These are phyloP conservation scores for Caenorhabditis latens DNA, from an alignment of 1,140 invertebrate species.

Conservation along the genomic window DNA sequence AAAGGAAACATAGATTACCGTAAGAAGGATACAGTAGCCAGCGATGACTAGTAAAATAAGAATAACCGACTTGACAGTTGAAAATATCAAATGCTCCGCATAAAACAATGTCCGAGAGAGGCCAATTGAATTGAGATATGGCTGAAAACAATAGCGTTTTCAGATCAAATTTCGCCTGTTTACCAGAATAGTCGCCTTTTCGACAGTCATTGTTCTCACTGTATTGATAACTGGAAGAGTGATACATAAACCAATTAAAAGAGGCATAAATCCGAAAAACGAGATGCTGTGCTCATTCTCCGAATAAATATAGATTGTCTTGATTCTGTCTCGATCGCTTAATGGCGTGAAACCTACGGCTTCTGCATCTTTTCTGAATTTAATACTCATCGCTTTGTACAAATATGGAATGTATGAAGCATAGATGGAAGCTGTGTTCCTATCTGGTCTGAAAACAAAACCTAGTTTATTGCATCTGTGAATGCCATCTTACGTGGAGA, in stretches of 20 bases:
- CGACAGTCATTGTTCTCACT: conserved; percentile 11
- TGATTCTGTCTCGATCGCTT: not conserved
- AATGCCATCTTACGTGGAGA: not conserved
- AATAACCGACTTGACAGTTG: not conserved
- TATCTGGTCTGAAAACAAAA: not conserved
- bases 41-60: not conserved
- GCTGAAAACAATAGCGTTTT: not conserved
- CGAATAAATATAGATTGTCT: not conserved
- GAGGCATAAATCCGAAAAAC: not conserved
- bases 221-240: not conserved
- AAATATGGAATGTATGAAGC: not conserved
- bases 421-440: not conserved
- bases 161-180: too few species aligned
- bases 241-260: not conserved
- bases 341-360: not conserved
- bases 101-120: not conserved
- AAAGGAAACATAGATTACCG: not conserved
- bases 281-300: not conserved
- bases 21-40: not conserved
- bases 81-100: not conserved
- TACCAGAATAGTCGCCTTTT: conserved; percentile 2
- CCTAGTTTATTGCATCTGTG: not conserved
- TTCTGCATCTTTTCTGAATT: not conserved
- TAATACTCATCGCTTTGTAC: conserved; percentile 14
- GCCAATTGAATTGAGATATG: not conserved